Base-by-base conservation (phyloP, 1,140 invertebrate species). In the Drosophila willistoni region DNA sequence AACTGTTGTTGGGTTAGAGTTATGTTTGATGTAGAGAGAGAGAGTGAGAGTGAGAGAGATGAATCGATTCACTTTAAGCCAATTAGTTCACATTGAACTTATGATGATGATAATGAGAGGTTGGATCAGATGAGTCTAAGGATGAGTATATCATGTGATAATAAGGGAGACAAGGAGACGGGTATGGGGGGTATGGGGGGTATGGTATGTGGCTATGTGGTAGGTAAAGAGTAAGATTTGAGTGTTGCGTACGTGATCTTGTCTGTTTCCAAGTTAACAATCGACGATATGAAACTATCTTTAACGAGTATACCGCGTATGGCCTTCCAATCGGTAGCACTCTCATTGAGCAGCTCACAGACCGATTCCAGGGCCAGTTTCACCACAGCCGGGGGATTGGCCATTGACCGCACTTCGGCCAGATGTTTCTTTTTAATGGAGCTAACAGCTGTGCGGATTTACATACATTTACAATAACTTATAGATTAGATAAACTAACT, bases 241-340 rank as follows among this genome's bases (percentile, higher is more conserved):
- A 77, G 47, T 67, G 94, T 79, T 95, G 94, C 96, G 95, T 97
- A 98, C 96, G 95, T 96, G 92, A 99, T 96, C 91, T 96, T 95
- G 91, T 98, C 97, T 74, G 98, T 99, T 92, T 96, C 95, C 94
- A 99, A 99, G 94, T 99, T 99, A 93, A 99, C 96, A 93, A 99
- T 99, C 69, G 97, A 98, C 33, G 96, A 96, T 93, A 99, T 99
- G 93, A 99, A 99, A 94, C 98, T 99, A 92, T 99, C 99, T 93
- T 97, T 96, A 95, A 99, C 98, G 78, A 99, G 96, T 73, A 98
- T 95, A 47, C 96, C 95, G 60, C 98, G 95, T 92, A 99, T 98
- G 63, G 96, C 95, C 93, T 98, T 98, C 98, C 98, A 99, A 80
- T 98, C 98, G 81, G 95, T 95, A 36, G 97, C 96, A 74, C 95